Percentiles rank a stretch among this genome's conserved stretches.
These are phyloP conservation scores for Onychomys arenicola DNA, from an alignment of 2,797 vertebrate species.

Conservation along the genomic window DNA sequence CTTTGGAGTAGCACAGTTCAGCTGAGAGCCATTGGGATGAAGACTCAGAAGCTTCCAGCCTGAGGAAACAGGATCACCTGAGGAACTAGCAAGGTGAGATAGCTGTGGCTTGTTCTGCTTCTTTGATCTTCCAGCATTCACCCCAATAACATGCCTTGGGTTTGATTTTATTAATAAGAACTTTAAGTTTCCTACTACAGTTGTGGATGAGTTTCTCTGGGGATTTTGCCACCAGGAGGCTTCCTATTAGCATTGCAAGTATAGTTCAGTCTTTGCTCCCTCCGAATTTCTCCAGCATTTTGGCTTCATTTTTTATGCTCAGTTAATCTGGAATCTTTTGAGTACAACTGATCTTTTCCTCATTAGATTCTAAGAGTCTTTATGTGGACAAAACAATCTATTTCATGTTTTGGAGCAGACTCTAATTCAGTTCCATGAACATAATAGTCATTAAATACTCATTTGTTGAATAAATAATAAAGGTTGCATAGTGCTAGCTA, in stretches of 20 bases:
- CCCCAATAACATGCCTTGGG: too few species aligned
- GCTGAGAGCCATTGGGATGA: too few species aligned
- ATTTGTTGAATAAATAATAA: slow-evolving; percentile 2
- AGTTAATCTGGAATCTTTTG: slow-evolving; percentile 20
- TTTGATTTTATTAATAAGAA: too few species aligned
- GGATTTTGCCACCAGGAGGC: neutral
- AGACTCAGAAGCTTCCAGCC: too few species aligned
- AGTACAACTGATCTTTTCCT: neutral
- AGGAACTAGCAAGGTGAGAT: too few species aligned
- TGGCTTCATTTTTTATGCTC: neutral
- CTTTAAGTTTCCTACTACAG: too few species aligned
- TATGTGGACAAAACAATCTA: neutral
- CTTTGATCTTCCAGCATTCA: too few species aligned
- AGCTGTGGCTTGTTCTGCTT: too few species aligned
- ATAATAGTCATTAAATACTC: neutral
- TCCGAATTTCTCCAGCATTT: neutral
- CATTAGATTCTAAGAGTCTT: neutral
- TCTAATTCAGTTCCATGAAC: neutral
- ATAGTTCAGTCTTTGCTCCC: neutral
- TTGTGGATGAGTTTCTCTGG: neutral
- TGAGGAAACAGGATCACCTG: too few species aligned
- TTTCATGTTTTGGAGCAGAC: neutral
- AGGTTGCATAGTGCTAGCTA: neutral
- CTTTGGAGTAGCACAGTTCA: too few species aligned
- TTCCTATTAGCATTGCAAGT: neutral